Evolutionary conservation across 2,888 invertebrate genomes (phyloP).

Genomic region (Cryptophagus acutangulus): DNA sequence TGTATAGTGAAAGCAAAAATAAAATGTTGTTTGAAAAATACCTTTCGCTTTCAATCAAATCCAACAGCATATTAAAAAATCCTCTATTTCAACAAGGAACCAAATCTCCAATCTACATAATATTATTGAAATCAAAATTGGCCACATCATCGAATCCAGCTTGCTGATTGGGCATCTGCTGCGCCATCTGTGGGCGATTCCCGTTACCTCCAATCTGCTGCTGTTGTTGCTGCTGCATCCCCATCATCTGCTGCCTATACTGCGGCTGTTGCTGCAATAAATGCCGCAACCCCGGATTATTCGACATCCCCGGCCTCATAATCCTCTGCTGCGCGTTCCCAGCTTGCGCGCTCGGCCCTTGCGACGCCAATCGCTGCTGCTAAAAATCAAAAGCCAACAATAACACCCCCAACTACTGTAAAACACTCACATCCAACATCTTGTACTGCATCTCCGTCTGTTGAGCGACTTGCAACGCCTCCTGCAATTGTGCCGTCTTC

Average conservation of each 20-base stretch:
- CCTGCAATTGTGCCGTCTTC: slow-evolving; percentile 56
- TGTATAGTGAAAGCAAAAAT: slow-evolving; percentile 2
- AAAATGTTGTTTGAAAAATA: slow-evolving; percentile 4
- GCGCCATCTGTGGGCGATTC: slow-evolving; percentile 48
- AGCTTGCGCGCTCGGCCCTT: slow-evolving; percentile 39
- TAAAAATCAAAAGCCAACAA: slow-evolving; percentile 26
- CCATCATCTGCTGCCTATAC: slow-evolving; percentile 59
- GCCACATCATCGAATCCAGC: slow-evolving; percentile 39
- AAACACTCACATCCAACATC: slow-evolving; percentile 52
- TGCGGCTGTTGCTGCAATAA: slow-evolving; percentile 76
- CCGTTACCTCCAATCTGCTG: slow-evolving; percentile 52
- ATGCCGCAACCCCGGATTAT: slow-evolving; percentile 76
- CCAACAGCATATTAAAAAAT: not conserved
- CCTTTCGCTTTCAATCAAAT: not conserved
- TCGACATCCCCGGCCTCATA: slow-evolving; percentile 68
- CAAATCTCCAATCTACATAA: too few species aligned
- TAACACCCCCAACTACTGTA: not conserved
- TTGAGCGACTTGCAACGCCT: slow-evolving; percentile 67
- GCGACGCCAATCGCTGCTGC: slow-evolving; percentile 43
- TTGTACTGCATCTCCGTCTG: slow-evolving; percentile 78
- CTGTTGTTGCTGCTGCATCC: slow-evolving; percentile 53
- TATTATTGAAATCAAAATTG: slow-evolving; percentile 39
- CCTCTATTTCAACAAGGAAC: too few species aligned
- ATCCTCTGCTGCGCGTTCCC: slow-evolving; percentile 55
- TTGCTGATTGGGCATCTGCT: slow-evolving; percentile 44